phyloP scores from a whole-genome alignment of 2,113 vertebrate genomes.

The Orthonyx spaldingii region DNA sequence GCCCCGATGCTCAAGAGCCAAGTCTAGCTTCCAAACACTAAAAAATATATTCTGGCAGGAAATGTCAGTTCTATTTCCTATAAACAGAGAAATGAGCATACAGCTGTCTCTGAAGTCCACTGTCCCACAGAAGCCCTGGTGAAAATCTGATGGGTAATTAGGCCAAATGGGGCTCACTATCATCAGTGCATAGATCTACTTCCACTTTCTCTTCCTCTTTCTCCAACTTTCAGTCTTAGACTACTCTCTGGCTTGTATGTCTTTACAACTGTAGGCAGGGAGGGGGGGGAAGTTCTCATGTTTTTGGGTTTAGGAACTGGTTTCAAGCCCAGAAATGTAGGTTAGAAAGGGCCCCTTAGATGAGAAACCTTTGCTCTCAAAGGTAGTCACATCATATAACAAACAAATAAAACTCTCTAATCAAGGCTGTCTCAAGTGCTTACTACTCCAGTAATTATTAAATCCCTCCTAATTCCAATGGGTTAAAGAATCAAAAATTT shows the following conservation, averaged over 20 bases:
- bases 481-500: background rate
- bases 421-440: background rate
- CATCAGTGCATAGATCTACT: background rate
- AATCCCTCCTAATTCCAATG: background rate
- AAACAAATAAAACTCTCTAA: background rate
- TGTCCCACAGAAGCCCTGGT: background rate
- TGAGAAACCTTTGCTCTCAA: background rate
- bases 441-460: background rate
- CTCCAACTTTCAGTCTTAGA: rapidly evolving
- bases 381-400: background rate
- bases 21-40: background rate
- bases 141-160: background rate
- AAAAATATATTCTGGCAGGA: background rate
- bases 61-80: background rate
- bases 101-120: background rate
- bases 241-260: rapidly evolving
- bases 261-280: background rate
- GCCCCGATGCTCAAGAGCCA: background rate
- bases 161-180: background rate
- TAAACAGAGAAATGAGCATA: background rate
- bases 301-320: background rate
- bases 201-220: background rate
- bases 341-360: background rate
- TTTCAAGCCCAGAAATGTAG: background rate
- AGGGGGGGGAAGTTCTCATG: background rate